Base-by-base conservation (phyloP, 2,113 vertebrate species). In the Phainopepla nitens region DNA sequence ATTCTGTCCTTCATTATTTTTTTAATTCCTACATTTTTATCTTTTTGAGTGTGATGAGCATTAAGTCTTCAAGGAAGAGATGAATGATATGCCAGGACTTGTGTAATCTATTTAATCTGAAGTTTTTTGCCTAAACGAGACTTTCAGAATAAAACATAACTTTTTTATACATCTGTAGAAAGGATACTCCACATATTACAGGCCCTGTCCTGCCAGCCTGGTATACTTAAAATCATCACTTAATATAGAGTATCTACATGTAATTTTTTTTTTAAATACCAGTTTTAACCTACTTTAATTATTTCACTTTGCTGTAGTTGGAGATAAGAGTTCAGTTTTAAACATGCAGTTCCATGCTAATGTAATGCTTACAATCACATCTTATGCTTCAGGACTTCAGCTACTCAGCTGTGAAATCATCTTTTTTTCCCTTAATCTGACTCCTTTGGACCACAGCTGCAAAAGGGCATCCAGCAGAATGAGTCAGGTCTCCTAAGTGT, bases 321-420 rank as follows among this genome's bases (percentile, higher is more conserved):
- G 12, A n/a, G 25, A 81, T 0, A 76, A 70, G 14, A 56, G 50
- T 13, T 69, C 36, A 42, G n/a, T 50, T 93, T 71, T 45, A 75
- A 77, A 66, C 2, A 6, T 2, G 6, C 41, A 83, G 22, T n/a
- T 81, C 45, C 50, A 73, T 45, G 47, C 28, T 56, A 54, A 70
- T 13, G 29, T 35, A 77, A 75, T 0, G 6, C 54, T 89, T 77
- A 61, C 68, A 90, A 69, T 42, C 72, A 62, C 33, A 91, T 73
- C 93, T 70, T 61, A 81, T 35, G 56, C 64, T 78, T 77, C 60
- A 70, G 23, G 60, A 78, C 36, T 89, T 57, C 19, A 57, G 60
- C 60, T 81, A 84, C 47, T 78, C 89, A 71, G 42, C 60, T 91
- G 90, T 91, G 87, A 95, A 95, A 87, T 78, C 58, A 84, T 50